phyloP scores from a whole-genome alignment of 1,140 invertebrate genomes.

The Bombus polaris region DNA sequence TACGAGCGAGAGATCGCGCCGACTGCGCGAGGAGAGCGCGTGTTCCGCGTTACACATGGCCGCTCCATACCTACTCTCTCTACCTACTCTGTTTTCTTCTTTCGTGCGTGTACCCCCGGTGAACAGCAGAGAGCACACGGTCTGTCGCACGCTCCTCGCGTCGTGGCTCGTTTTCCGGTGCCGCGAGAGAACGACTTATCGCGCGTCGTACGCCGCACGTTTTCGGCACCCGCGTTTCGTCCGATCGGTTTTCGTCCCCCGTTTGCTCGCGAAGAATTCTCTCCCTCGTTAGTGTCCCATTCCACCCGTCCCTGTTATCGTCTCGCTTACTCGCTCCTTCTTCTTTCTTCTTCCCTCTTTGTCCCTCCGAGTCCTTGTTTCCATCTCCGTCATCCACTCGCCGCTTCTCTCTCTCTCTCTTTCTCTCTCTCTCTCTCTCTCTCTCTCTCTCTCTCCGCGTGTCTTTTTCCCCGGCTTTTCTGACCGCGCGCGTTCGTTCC shows the following conservation, averaged over 20 bases:
- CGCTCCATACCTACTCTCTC: not conserved
- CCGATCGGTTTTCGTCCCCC: conserved; percentile 21
- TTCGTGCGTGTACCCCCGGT: conserved; percentile 8
- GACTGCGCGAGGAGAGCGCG: conserved; percentile 56
- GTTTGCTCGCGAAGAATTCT: conserved; percentile 38
- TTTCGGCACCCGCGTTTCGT: conserved; percentile 18
- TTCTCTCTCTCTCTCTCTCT: too few species aligned
- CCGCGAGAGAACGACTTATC: not conserved
- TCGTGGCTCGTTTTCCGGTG: not conserved
- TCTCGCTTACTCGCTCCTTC: conserved; percentile 21
- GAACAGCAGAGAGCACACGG: not conserved
- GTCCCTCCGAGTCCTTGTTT: not conserved
- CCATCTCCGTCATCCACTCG: not conserved
- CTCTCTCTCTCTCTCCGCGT: conserved; percentile 3
- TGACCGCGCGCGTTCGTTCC: conserved; percentile 52
- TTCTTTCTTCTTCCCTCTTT: not conserved
- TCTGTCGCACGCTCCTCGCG: not conserved
- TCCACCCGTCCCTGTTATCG: conserved; percentile 30
- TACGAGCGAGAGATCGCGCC: conserved; percentile 63
- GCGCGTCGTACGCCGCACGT: conserved; percentile 4
- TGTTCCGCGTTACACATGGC: conserved; percentile 54
- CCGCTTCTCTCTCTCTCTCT: not conserved
- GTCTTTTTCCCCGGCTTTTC: conserved; percentile 54
- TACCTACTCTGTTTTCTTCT: conserved; percentile 24
- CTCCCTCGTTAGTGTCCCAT: conserved; percentile 48